Conservation (phyloP, 2,113 vertebrate species). For the Neolamprologus variostigma region DNA sequence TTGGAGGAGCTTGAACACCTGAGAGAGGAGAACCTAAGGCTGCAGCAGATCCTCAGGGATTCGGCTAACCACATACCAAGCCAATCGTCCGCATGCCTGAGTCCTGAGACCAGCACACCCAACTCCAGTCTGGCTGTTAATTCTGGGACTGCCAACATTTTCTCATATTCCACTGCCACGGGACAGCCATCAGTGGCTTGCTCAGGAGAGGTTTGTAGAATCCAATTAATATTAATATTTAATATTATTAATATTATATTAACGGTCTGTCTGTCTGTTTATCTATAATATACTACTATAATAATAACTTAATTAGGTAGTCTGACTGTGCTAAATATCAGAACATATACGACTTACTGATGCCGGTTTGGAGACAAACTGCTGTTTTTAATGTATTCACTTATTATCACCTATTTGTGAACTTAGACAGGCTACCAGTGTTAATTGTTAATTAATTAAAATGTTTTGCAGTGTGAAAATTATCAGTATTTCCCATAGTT, state of each 20-base stretch:
- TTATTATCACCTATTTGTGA: not conserved
- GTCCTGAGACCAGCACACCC: not conserved
- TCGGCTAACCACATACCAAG: not conserved
- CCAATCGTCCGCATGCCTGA: not conserved
- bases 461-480: not conserved
- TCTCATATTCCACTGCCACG: not conserved
- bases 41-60: constrained; percentile 40
- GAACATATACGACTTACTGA: accelerated
- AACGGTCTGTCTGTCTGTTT: not conserved
- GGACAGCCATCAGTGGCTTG: not conserved
- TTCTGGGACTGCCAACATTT: not conserved
- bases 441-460: not conserved
- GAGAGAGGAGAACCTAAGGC: constrained; percentile 61
- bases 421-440: not conserved
- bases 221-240: not conserved
- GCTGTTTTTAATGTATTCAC: not conserved
- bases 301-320: not conserved
- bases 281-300: not conserved
- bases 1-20: constrained; percentile 67
- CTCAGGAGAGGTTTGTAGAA: constrained; percentile 17
- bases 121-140: not conserved
- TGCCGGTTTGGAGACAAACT: not conserved
- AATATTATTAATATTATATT: not conserved
- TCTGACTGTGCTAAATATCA: not conserved
- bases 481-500: not conserved